A percentile compares a stretch with the other conserved stretches of the same genome.
Conservation (phyloP, 2,888 invertebrate species). For the Rhagonycha fulva region DNA sequence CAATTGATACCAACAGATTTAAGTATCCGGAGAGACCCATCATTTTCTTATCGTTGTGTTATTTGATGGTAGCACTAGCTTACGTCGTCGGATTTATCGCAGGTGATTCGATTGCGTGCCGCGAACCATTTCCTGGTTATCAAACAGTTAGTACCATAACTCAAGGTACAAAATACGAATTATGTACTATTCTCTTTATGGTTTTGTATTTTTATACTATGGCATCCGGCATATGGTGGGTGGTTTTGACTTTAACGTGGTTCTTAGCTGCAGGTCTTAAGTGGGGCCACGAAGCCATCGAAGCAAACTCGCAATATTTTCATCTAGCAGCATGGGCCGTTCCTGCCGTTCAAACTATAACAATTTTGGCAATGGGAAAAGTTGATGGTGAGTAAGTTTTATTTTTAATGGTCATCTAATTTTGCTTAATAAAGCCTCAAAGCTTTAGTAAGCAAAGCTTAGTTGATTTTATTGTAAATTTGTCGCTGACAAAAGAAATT, state of each 20-base stretch:
- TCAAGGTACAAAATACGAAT: slow-evolving; percentile 82
- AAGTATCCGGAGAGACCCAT: slow-evolving; percentile 97
- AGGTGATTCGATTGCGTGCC: slow-evolving; percentile 82
- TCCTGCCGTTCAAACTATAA: slow-evolving; percentile 94
- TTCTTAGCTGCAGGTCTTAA: slow-evolving; percentile 94
- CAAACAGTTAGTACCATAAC: slow-evolving; percentile 83
- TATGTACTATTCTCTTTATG: slow-evolving; percentile 95
- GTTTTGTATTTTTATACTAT: slow-evolving; percentile 94
- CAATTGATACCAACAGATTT: slow-evolving; percentile 93
- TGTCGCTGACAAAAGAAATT: too few relatives aligned
- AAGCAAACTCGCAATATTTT: slow-evolving; percentile 95
- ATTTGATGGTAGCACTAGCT: slow-evolving; percentile 90
- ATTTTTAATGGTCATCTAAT: not conserved
- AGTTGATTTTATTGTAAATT: too few relatives aligned
- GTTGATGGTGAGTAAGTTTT: slow-evolving; percentile 78
- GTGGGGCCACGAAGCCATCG: slow-evolving; percentile 98
- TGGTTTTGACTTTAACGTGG: slow-evolving; percentile 94
- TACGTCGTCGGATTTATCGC: slow-evolving; percentile 87
- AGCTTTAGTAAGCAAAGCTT: too few relatives aligned
- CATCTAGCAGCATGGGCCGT: slow-evolving; percentile 98
- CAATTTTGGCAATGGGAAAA: slow-evolving; percentile 92
- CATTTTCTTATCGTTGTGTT: slow-evolving; percentile 95
- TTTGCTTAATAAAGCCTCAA: too few relatives aligned
- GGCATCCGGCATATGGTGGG: slow-evolving; percentile 98
- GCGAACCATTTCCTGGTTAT: slow-evolving; percentile 77